phyloP scores from a whole-genome alignment of 1,140 invertebrate genomes.

The Thrips palmi region DNA sequence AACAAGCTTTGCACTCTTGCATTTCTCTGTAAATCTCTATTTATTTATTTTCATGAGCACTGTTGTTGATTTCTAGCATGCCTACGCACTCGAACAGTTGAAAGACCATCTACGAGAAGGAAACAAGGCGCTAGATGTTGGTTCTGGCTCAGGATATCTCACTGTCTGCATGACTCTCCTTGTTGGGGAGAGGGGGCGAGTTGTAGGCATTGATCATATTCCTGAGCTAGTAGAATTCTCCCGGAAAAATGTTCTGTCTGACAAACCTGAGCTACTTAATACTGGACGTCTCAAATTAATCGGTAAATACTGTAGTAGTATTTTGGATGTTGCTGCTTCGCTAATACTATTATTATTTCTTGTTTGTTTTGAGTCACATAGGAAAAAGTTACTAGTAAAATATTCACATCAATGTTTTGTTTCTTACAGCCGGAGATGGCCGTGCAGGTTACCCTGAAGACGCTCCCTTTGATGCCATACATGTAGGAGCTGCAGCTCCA shows the following conservation, averaged over 20 bases:
- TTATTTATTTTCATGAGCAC: no score
- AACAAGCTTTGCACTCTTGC: no score
- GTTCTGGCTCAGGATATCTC: constrained; percentile 88
- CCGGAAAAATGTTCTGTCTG: constrained; percentile 54
- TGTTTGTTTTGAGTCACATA: no score
- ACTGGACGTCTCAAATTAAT: constrained; percentile 46
- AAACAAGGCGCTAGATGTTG: constrained; percentile 75
- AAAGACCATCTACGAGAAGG: constrained; percentile 65
- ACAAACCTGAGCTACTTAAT: constrained; percentile 45
- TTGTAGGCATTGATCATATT: constrained; percentile 87
- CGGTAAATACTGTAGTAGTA: no score
- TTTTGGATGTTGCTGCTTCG: no score
- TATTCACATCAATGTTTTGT: no score
- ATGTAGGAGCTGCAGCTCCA: constrained; percentile 81
- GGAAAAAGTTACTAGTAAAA: no score
- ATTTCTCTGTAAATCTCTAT: no score
- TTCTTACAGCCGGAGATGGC: constrained; percentile 59
- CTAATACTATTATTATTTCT: no score
- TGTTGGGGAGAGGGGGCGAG: constrained; percentile 56
- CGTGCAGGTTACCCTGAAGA: constrained; percentile 47
- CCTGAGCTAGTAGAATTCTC: constrained; percentile 60
- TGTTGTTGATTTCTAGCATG: no score
- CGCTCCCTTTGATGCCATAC: constrained; percentile 80
- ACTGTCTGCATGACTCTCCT: constrained; percentile 88
- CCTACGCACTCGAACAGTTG: constrained; percentile 79